Conservation (phyloP, 2,888 invertebrate species). For the Caenorhabditis japonica region DNA sequence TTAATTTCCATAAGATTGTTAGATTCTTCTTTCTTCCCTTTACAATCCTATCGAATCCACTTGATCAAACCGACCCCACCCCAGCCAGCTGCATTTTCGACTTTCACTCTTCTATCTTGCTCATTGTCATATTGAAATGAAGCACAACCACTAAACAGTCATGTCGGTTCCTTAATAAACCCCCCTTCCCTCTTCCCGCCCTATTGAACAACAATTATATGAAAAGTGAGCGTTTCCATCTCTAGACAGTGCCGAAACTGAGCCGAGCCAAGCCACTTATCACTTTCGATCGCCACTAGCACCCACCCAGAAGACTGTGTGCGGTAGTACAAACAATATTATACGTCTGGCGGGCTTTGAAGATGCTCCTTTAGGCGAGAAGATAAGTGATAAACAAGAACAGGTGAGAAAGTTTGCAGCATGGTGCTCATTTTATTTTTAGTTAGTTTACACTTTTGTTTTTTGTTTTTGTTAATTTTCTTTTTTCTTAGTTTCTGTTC, state of each 20-base stretch:
- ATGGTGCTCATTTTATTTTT: conserved; percentile 1
- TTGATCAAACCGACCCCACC: too few species aligned
- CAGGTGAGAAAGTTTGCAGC: conserved; percentile 39
- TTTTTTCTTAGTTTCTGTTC: too few species aligned
- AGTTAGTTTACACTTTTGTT: neutral
- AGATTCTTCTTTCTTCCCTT: neutral
- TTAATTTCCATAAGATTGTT: too few species aligned
- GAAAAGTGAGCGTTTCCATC: neutral
- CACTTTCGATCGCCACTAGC: conserved; percentile 9
- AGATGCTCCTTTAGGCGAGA: conserved; percentile 26
- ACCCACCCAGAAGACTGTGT: conserved; percentile 15
- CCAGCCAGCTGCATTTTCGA: conserved; percentile 40
- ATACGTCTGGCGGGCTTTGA: conserved; percentile 19
- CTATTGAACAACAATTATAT: conserved; percentile 46
- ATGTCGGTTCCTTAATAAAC: conserved; percentile 7
- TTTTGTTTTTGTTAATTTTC: neutral
- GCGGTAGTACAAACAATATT: conserved; percentile 3
- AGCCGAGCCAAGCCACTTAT: conserved; percentile 27
- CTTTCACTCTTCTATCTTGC: conserved; percentile 38
- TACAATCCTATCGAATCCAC: conserved; percentile 11
- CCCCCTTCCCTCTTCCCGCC: neutral
- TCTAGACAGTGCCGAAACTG: conserved; percentile 26
- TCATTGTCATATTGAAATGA: too few species aligned
- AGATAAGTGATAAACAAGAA: conserved; percentile 26
- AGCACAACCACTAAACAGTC: too few species aligned